Base-by-base conservation (phyloP, 2,113 vertebrate genomes). In the Lonchura striata region DNA sequence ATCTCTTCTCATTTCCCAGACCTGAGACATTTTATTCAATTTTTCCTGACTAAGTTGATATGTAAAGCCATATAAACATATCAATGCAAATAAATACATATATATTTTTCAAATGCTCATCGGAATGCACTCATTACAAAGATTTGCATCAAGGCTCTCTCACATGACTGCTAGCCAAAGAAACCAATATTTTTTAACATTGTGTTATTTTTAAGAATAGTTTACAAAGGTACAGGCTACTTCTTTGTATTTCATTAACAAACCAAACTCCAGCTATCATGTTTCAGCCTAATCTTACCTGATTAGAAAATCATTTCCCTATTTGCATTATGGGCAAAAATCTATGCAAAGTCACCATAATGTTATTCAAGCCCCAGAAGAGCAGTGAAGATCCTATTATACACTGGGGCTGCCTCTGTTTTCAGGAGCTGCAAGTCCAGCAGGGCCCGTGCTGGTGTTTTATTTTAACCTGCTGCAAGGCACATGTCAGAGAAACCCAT, bases 21-120 rank as follows among this genome's bases (percentile, higher is more conserved):
- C 96, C 79, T 95, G 95, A 97, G 95, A 96, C 94, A 93, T 94
- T 97, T 97, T 96, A 97, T 97, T 97, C 94, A 96, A 95, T 96
- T 97, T 97, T 93, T 97, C 94, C 93, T 95, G 94, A 95, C 96
- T 97, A 97, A 96, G 90, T 97, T 97, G 96, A 90, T 97, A 96
- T 96, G 94, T 97, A 96, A 97, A 97, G 93, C 96, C 93, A 97
- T 79, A 97, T 97, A 97, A 97, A 96, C 94, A 97, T 52, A 96
- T 94, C 88, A 94, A 96, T 95, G 93, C 95, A 96, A 96, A 97
- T 92, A 97, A 95, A 97, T 96, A 95, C 80, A 93, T 93, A 96
- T 78, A 95, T 85, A 86, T 96, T 69, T 96, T 90, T 86, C 82
- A 64, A 91, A 84, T 1, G 14, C 90, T 96, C 95, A 82, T 95